Evolutionary conservation across 2,888 invertebrate species (phyloP).

Genomic region (Patella caerulea): DNA sequence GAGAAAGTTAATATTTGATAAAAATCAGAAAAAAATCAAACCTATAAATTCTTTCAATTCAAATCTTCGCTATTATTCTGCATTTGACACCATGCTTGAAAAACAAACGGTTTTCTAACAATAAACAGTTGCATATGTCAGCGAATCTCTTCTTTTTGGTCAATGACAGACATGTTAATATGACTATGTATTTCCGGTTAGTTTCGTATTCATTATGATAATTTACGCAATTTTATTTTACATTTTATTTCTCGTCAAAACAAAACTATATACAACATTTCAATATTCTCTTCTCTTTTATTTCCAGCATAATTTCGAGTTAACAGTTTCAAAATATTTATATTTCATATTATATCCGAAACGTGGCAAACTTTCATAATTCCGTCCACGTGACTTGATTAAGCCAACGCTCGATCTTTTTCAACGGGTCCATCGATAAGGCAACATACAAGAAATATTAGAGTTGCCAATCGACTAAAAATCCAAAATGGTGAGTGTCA

Average conservation of each 20-base stretch:
- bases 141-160: background rate
- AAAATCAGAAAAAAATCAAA: too few species aligned
- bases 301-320: too few species aligned
- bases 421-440: constrained; percentile 59
- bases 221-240: too few species aligned
- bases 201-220: background rate
- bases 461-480: constrained; percentile 58
- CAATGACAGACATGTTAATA: constrained; percentile 30
- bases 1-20: too few species aligned
- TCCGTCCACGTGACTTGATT: constrained; percentile 55
- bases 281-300: too few species aligned
- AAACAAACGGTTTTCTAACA: constrained; percentile 32
- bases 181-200: background rate
- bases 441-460: constrained; percentile 41
- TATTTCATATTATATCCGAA: too few species aligned
- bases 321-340: too few species aligned
- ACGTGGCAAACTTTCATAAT: background rate
- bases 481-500: constrained; percentile 69
- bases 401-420: constrained; percentile 47
- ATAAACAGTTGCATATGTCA: constrained; percentile 38
- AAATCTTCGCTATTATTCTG: too few species aligned
- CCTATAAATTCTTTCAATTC: too few species aligned
- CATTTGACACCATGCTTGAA: too few species aligned
- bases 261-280: too few species aligned
- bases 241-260: too few species aligned